Base-by-base conservation (phyloP, 2,113 vertebrate genomes). In the Lamprotornis superbus region DNA sequence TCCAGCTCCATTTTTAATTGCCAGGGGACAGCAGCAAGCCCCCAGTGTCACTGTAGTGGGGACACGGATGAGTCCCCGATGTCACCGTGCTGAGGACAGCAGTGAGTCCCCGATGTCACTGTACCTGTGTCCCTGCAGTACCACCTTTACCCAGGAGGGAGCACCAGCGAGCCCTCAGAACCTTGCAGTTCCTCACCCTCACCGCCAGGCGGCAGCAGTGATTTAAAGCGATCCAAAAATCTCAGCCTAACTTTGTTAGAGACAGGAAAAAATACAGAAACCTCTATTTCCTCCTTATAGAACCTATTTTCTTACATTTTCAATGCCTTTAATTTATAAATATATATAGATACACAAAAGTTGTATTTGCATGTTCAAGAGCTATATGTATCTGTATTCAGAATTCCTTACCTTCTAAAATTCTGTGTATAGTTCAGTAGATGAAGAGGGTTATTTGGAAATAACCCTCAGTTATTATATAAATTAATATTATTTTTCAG, bases 1-100 rank as follows among this genome's bases (percentile, higher is more conserved):
- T 49, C 22, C 1, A 22, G n/a, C 17, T 68, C 52, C 1, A 3
- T 10, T 68, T 47, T 11, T 7, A 27, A 33, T 5, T 20, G 20
- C 9, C 33, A 9, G 25, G 35, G 17, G 57, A 10, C 46, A 24
- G 5, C 35, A 9, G 10, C 0, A 7, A 65, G 2, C 3, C 27
- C n/a, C 44, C 9, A 2, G 0, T 27, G 35, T 16, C 59, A 7
- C 57, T 2, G 22, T 8, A 10, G 8, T 5, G 15, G 10, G 31
- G 40, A 21, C 40, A 57, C 15, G 1, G 6, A 5, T 1, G 25
- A 39, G 12, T 2, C 20, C 15, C 27, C 12, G 0, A 0, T 23
- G 37, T 35, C 60, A 11, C 59, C 1, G 9, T 31, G 3, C 15
- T 2, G 2, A n/a, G 28, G 35, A 20, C 35, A 52, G 1, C 12